phyloP scores from a whole-genome alignment of 1,140 invertebrate species.

The Sesamia nonagrioides region DNA sequence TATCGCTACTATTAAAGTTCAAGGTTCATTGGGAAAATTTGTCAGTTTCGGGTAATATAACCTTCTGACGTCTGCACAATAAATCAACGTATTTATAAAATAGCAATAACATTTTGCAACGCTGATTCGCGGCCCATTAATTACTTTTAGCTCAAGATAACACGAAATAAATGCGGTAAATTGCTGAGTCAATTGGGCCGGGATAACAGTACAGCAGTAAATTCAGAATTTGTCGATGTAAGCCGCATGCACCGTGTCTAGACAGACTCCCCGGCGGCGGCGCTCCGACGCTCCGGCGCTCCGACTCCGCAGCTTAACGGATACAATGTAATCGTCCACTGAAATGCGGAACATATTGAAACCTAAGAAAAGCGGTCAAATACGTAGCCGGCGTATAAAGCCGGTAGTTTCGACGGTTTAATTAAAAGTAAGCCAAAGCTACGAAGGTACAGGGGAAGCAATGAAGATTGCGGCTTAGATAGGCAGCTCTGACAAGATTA shows the following conservation, averaged over 20 bases:
- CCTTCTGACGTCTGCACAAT: too few species aligned
- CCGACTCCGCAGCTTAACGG: conserved; percentile 29
- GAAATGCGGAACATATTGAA: conserved; percentile 44
- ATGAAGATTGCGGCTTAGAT: conserved; percentile 36
- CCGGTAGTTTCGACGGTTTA: conserved; percentile 32
- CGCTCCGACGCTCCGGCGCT: not conserved
- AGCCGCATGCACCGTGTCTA: conserved; percentile 39
- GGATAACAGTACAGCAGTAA: conserved; percentile 36
- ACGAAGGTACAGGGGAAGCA: conserved; percentile 16
- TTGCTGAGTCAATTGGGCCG: conserved; percentile 2
- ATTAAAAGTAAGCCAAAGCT: conserved; percentile 38
- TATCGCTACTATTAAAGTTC: too few species aligned
- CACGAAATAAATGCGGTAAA: conserved; percentile 33
- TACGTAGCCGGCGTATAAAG: conserved; percentile 18
- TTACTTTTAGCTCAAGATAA: not conserved
- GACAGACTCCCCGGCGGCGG: not conserved
- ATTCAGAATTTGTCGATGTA: conserved; percentile 52
- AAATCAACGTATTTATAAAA: too few species aligned
- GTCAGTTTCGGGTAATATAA: too few species aligned
- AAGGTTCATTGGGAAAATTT: too few species aligned
- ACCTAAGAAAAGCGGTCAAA: conserved; percentile 21
- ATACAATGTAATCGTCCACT: conserved; percentile 27
- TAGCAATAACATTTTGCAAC: too few species aligned
- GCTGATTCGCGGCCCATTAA: too few species aligned
- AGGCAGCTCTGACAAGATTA: conserved; percentile 18